Conservation (phyloP, 1,140 invertebrate species). For the Bombyx mori region DNA sequence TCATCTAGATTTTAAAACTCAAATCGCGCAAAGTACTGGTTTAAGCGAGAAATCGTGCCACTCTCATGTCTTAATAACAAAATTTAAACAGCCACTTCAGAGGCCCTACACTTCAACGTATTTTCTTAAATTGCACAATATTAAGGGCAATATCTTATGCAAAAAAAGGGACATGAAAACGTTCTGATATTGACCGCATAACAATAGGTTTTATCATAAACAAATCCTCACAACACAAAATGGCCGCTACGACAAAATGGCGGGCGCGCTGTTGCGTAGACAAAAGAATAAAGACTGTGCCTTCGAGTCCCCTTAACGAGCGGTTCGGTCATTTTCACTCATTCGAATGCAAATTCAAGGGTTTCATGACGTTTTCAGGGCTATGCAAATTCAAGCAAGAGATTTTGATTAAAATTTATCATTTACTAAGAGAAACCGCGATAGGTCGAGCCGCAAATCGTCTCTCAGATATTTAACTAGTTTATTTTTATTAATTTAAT, state of each 20-base stretch:
- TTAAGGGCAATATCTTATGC: no score
- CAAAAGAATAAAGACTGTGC: constrained; percentile 44
- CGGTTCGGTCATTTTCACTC: constrained; percentile 53
- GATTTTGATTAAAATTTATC: constrained; percentile 61
- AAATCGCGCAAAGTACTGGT: no score
- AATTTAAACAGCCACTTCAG: no score
- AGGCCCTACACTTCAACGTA: no score
- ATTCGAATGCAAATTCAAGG: constrained; percentile 61
- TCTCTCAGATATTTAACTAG: background rate
- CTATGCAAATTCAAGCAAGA: constrained; percentile 54
- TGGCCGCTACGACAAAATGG: constrained; percentile 36
- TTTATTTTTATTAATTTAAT: background rate
- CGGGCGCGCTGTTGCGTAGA: constrained; percentile 32
- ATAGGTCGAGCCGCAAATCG: no score
- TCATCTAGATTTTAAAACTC: no score
- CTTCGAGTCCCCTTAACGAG: constrained; percentile 39
- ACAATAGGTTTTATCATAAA: constrained; percentile 22
- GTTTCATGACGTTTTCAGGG: constrained; percentile 46
- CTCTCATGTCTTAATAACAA: no score
- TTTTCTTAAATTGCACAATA: no score
- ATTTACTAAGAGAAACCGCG: background rate
- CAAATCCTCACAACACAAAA: constrained; percentile 28
- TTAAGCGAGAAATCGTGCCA: no score
- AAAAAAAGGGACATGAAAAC: background rate
- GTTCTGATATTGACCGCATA: constrained; percentile 2